These are phyloP conservation scores for Polyommatus icarus DNA, from an alignment of 2,888 invertebrate genomes.

Conservation along the genomic window DNA sequence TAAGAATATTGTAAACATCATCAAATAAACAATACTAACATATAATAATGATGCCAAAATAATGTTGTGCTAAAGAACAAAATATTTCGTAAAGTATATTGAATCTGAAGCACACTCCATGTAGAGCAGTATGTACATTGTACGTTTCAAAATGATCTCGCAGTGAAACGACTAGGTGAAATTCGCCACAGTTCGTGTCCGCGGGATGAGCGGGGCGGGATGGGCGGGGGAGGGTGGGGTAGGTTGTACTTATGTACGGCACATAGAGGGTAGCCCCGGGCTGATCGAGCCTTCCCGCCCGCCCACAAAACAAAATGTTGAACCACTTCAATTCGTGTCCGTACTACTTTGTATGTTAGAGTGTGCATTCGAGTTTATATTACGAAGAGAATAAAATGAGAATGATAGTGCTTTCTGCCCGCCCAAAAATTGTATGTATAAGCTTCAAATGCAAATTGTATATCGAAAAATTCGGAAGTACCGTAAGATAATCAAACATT, in stretches of 20 bases:
- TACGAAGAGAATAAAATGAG: neutral
- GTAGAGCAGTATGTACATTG: neutral
- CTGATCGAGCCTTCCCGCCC: conserved; percentile 30
- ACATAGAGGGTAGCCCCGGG: conserved; percentile 44
- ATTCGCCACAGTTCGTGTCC: conserved; percentile 5
- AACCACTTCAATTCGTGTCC: conserved; percentile 34
- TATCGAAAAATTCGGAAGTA: too few relatives aligned
- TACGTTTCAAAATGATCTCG: conserved; percentile 8
- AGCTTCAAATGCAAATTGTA: too few relatives aligned
- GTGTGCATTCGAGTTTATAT: neutral
- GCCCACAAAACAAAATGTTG: conserved; percentile 20
- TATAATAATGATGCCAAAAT: too few relatives aligned
- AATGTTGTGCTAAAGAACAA: too few relatives aligned
- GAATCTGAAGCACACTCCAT: neutral
- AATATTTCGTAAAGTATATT: too few relatives aligned
- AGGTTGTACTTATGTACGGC: conserved; percentile 64
- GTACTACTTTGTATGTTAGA: conserved; percentile 44
- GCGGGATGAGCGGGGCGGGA: neutral
- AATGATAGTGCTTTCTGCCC: too few relatives aligned
- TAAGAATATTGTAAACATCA: too few relatives aligned
- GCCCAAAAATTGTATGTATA: too few relatives aligned
- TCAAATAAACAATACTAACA: too few relatives aligned
- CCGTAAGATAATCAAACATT: too few relatives aligned
- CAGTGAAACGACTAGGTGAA: conserved; percentile 32
- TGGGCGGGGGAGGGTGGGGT: conserved; percentile 46